These are phyloP conservation scores for Agonopterix subpropinquella DNA, from an alignment of 2,888 invertebrate species.

Conservation along the genomic window DNA sequence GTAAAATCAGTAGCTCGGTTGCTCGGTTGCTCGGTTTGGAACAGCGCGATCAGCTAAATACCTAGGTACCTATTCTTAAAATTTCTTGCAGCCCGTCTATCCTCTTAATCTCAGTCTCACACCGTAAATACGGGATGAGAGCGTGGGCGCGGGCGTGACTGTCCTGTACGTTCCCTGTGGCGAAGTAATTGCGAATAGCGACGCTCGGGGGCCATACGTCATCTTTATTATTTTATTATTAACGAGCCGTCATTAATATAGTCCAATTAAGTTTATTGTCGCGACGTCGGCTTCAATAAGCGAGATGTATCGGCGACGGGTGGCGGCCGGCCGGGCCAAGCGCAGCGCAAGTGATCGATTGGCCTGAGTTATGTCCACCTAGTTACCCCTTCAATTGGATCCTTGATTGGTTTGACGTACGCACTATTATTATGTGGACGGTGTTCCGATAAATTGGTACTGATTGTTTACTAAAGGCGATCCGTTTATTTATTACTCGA, in stretches of 20 bases:
- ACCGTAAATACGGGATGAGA: background rate
- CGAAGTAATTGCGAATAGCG: slow-evolving; percentile 50
- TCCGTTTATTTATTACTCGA: slow-evolving; percentile 25
- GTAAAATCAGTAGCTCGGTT: no score
- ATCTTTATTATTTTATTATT: slow-evolving; percentile 66
- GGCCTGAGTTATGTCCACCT: slow-evolving; percentile 64
- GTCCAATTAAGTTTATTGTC: slow-evolving; percentile 70
- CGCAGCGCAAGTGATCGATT: slow-evolving; percentile 63
- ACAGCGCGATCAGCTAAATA: no score
- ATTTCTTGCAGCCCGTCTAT: no score
- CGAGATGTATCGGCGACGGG: slow-evolving; percentile 51
- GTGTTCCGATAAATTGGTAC: slow-evolving; percentile 57
- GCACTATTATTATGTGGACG: slow-evolving; percentile 55
- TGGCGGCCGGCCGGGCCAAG: slow-evolving; percentile 9
- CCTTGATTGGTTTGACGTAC: slow-evolving; percentile 70
- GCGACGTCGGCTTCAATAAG: slow-evolving; percentile 60
- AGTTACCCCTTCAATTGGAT: slow-evolving; percentile 73
- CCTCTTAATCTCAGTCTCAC: no score
- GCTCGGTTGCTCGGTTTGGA: no score
- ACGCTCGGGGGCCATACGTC: slow-evolving; percentile 43
- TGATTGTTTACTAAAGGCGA: slow-evolving; percentile 54
- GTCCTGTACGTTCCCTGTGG: slow-evolving; percentile 18
- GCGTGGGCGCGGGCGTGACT: slow-evolving; percentile 5
- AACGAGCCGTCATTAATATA: slow-evolving; percentile 63
- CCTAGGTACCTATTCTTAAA: no score